Evolutionary conservation across 2,113 vertebrate species (phyloP).

Genomic region (Sander lucioperca): DNA sequence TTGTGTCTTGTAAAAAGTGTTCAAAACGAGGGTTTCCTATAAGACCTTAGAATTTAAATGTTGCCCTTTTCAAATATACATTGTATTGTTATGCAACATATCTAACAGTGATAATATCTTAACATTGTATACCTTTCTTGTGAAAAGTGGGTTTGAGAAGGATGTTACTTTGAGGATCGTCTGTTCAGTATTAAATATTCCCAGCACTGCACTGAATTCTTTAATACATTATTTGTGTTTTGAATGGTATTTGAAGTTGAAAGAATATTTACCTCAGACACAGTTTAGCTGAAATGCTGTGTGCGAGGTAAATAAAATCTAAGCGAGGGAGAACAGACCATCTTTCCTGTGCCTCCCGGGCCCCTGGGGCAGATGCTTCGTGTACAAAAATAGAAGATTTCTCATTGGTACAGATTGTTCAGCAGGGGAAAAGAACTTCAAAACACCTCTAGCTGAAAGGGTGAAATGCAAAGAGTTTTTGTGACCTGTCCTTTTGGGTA

Average conservation of each 20-base stretch:
- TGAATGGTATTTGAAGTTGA: constrained; percentile 45
- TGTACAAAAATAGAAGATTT: constrained; percentile 57
- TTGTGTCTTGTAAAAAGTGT: not conserved
- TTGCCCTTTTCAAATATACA: not conserved
- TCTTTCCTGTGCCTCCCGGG: constrained; percentile 27
- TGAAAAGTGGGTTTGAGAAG: not conserved
- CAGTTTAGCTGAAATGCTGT: constrained; percentile 35
- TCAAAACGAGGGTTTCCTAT: not conserved
- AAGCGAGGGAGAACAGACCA: constrained; percentile 49
- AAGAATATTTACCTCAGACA: constrained; percentile 40
- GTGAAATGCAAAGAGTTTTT: not conserved
- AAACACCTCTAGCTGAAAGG: constrained; percentile 9
- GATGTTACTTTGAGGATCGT: not conserved
- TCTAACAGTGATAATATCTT: not conserved
- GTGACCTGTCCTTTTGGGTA: not conserved
- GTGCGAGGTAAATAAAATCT: constrained; percentile 57
- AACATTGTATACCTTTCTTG: not conserved
- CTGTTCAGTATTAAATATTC: constrained; percentile 22
- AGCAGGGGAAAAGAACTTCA: not conserved
- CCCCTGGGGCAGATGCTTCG: constrained; percentile 41
- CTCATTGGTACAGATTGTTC: constrained; percentile 36
- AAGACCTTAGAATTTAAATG: not conserved
- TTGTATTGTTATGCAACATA: not conserved
- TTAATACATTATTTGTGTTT: constrained; percentile 39
- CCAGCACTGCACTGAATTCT: not conserved